Evolutionary conservation across 1,140 invertebrate genomes (phyloP).

Genomic region (Drosophila truncata): DNA sequence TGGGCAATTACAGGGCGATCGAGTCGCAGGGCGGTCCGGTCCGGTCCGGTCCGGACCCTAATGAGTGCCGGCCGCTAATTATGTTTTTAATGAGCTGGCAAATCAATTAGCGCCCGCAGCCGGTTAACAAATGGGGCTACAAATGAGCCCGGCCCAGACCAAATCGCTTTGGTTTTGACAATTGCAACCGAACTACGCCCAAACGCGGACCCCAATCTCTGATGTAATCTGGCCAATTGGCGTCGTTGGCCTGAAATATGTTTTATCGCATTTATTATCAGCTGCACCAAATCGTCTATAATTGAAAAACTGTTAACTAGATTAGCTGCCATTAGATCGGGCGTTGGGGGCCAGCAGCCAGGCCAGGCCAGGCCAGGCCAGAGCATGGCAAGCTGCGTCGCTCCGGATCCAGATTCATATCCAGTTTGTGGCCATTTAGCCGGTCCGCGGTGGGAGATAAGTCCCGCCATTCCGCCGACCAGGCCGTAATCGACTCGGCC

Average conservation of each 20-base stretch:
- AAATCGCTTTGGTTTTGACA: conserved; percentile 78
- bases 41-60: conserved; percentile 53
- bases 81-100: conserved; percentile 62
- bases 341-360: conserved; percentile 51
- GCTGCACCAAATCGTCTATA: conserved; percentile 78
- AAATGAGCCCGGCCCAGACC: conserved; percentile 54
- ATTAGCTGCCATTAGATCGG: conserved; percentile 75
- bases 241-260: conserved; percentile 73
- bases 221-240: conserved; percentile 73
- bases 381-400: conserved; percentile 11
- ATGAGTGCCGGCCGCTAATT: conserved; percentile 57
- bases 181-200: conserved; percentile 82
- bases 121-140: conserved; percentile 52
- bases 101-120: conserved; percentile 72
- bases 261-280: conserved; percentile 84
- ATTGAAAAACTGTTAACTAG: conserved; percentile 84
- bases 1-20: conserved; percentile 53
- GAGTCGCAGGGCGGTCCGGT: conserved; percentile 56
- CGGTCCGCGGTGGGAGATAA: conserved; percentile 44
- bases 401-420: conserved; percentile 36
- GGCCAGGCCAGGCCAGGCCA: conserved; percentile 39
- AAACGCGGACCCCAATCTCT: conserved; percentile 42
- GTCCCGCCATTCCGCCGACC: conserved; percentile 24
- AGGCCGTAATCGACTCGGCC: conserved; percentile 36
- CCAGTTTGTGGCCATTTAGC: conserved; percentile 53